phyloP scores from a whole-genome alignment of 2,797 vertebrate species.

The Mus spretus region DNA sequence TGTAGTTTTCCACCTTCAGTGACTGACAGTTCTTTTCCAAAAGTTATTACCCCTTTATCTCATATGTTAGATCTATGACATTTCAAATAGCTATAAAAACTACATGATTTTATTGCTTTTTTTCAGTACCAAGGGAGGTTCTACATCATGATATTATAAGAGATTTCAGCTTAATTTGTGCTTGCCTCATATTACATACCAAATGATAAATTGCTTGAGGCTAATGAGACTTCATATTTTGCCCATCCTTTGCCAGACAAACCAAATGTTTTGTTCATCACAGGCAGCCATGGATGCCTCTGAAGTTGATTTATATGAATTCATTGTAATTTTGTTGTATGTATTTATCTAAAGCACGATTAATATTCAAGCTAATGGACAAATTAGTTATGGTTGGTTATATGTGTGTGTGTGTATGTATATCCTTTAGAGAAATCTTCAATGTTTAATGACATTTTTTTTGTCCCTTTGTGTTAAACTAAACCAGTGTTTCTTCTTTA shows the following conservation, averaged over 20 bases:
- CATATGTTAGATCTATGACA: not conserved
- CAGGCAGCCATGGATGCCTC: not conserved
- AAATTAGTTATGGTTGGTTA: not conserved
- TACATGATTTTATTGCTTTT: slow-evolving; percentile 43
- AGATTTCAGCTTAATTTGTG: slow-evolving; percentile 40
- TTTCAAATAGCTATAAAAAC: slow-evolving; percentile 7
- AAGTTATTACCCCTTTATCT: slow-evolving; percentile 34
- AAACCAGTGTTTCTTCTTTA: slow-evolving; percentile 35
- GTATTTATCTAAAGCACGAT: slow-evolving; percentile 55
- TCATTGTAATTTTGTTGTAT: slow-evolving; percentile 47
- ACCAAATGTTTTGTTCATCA: slow-evolving; percentile 28
- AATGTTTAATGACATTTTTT: slow-evolving; percentile 31
- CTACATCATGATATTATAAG: not conserved
- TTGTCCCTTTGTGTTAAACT: slow-evolving; percentile 32
- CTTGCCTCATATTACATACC: not conserved
- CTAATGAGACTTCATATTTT: not conserved
- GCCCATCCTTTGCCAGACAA: not conserved
- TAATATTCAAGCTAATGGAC: slow-evolving; percentile 11
- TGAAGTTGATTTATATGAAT: slow-evolving; percentile 35
- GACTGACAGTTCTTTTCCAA: slow-evolving; percentile 51
- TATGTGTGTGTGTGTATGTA: not conserved
- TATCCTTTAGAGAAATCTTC: slow-evolving; percentile 41
- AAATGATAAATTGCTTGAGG: slow-evolving; percentile 50
- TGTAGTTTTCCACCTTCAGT: not conserved
- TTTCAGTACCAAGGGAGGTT: slow-evolving; percentile 8